Evolutionary conservation across 2,113 vertebrate genomes (phyloP).

Genomic region (Pholis gunnellus): DNA sequence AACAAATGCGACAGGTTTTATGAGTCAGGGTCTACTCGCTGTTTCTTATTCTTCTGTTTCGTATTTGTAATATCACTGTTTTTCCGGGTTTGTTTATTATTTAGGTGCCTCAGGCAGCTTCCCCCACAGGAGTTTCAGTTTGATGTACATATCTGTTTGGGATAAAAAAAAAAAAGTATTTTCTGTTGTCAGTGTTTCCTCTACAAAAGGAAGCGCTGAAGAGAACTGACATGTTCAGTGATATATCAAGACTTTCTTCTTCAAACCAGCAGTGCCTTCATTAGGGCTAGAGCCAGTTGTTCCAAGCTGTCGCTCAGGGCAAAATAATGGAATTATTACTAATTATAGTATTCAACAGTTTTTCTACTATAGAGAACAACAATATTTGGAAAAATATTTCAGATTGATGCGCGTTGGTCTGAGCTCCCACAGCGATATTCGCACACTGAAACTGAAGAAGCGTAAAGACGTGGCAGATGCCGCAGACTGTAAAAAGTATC

Average conservation of each 20-base stretch:
- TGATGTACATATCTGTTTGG: neutral
- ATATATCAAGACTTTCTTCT: neutral
- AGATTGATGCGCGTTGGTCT: slow-evolving; percentile 15
- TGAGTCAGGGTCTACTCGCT: neutral
- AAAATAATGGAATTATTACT: neutral
- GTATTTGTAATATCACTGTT: neutral
- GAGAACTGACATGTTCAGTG: neutral
- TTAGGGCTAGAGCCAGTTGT: neutral
- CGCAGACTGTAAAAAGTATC: slow-evolving; percentile 1
- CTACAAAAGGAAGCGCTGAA: neutral
- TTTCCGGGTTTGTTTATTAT: neutral
- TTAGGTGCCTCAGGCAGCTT: neutral
- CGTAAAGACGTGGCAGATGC: slow-evolving; percentile 20
- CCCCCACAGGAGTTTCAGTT: neutral
- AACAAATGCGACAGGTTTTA: slow-evolving; percentile 3
- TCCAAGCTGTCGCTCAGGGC: neutral
- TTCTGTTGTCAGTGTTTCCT: neutral
- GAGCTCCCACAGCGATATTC: slow-evolving; percentile 19
- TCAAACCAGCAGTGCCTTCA: neutral
- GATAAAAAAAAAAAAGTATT: neutral
- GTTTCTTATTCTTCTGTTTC: slow-evolving; percentile 5
- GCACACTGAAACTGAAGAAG: neutral
- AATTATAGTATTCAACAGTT: neutral
- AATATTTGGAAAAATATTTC: neutral
- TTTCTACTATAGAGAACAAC: neutral